Evolutionary conservation across 2,113 vertebrate genomes (phyloP).

Genomic region (Emydura subglobosa): DNA sequence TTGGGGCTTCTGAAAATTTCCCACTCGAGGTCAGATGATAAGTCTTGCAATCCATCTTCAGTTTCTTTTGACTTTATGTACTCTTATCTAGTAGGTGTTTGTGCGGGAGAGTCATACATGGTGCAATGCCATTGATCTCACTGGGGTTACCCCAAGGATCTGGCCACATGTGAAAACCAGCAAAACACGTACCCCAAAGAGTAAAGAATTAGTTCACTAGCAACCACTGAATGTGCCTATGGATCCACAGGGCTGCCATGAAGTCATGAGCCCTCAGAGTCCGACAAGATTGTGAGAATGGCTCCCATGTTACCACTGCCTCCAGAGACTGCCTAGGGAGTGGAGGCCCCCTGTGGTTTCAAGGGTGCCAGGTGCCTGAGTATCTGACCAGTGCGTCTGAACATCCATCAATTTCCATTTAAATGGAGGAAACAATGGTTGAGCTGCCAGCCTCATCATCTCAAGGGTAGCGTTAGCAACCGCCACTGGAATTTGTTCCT

Average conservation of each 20-base stretch:
- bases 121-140: too few species aligned
- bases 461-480: not conserved
- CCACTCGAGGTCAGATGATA: too few species aligned
- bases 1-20: too few species aligned
- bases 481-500: not conserved
- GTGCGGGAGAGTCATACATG: not conserved
- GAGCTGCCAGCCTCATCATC: not conserved
- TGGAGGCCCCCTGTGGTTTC: not conserved
- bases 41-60: too few species aligned
- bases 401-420: not conserved
- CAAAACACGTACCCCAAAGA: not conserved
- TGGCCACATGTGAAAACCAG: too few species aligned
- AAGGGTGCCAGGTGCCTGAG: not conserved
- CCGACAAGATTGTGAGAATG: not conserved
- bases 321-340: not conserved
- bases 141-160: too few species aligned
- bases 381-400: not conserved
- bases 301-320: not conserved
- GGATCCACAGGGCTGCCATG: not conserved
- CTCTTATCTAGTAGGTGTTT: too few species aligned
- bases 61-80: too few species aligned
- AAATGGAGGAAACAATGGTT: not conserved
- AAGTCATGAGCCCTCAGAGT: not conserved
- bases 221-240: not conserved
- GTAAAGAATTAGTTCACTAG: not conserved